Evolutionary conservation across 2,797 vertebrate species (phyloP).

Genomic region (Amblyopsis hoosieri): DNA sequence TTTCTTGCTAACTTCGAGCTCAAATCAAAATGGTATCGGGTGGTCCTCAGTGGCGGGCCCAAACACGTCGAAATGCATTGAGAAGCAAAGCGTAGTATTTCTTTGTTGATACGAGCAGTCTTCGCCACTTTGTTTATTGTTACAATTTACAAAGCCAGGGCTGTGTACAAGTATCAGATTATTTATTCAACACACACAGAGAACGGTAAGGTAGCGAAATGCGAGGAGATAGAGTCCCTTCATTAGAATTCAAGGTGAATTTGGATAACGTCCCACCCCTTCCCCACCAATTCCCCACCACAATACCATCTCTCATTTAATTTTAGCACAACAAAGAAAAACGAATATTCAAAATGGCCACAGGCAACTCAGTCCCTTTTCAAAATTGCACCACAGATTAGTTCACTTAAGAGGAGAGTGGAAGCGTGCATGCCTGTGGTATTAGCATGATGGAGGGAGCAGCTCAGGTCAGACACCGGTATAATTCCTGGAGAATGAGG

Average conservation of each 20-base stretch:
- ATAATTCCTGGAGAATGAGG: conserved; percentile 2
- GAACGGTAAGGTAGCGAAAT: too few relatives aligned
- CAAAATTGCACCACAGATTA: conserved; percentile 33
- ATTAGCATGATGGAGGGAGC: conserved; percentile 10
- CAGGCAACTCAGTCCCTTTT: conserved; percentile 24
- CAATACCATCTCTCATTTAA: conserved; percentile 4
- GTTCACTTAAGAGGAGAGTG: conserved; percentile 26
- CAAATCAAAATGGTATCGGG: too few relatives aligned
- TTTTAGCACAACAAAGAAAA: conserved; percentile 33
- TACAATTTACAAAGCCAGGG: too few relatives aligned
- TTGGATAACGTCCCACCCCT: conserved; percentile 23
- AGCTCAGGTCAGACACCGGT: conserved; percentile 19
- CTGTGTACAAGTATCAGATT: too few relatives aligned
- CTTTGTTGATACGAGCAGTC: too few relatives aligned
- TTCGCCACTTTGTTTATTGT: too few relatives aligned
- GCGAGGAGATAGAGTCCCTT: conserved; percentile 4
- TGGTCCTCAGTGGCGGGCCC: too few relatives aligned
- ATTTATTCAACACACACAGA: too few relatives aligned
- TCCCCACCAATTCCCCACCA: conserved; percentile 1
- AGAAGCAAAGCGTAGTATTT: too few relatives aligned
- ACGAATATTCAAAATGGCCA: conserved; percentile 50
- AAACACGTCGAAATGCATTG: too few relatives aligned
- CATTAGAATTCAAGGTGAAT: conserved; percentile 42
- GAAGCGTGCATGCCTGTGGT: background rate
- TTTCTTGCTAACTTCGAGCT: too few relatives aligned